Base-by-base conservation (phyloP, 2,888 invertebrate genomes). In the Heliconius sara region DNA sequence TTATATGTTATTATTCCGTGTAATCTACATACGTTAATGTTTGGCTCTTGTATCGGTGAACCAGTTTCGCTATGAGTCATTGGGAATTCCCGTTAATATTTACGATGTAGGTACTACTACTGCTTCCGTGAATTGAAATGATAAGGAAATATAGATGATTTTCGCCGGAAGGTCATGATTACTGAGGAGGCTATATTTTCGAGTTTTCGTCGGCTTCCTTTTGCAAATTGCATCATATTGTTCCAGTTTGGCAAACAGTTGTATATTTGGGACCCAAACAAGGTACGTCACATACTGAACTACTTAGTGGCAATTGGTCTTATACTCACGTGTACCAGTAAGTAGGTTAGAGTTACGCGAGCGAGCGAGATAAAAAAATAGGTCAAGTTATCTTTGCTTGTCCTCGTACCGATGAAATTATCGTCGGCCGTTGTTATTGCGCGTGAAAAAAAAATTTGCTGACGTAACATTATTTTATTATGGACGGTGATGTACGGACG, bases 351-450 rank as follows among this genome's bases (percentile, higher is more conserved):
- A 92, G 90, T 91, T 89, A 90, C 91, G 90, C 88, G 89, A 89
- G 90, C 87, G 89, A 87, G 87, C 82, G 89, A 93, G 94, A 94
- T 95, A 95, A 95, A 95, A 93, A 95, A 93, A 95, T 95, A 89
- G 95, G 95, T 95, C 95, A 95, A 95, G 95, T 94, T 94, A 95
- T 95, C 95, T 94, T 93, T 85, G 88, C 88, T 88, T 90, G 95
- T 95, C 95, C 95, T 95, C 95, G 94, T 88, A 88, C 84, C 91
- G 89, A 91, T 92, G 93, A 91, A 93, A 94, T 93, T 93, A 94
- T 93, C 93, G 88, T 83, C 83, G 86, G 87, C 83, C 80, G 82
- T 81, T 88, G 83, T 89, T 93, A 93, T 92, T 93, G 91, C 93
- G 93, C 90, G 89, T 92, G 85, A 86, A 91, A 92, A 92, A 92